A percentile compares a stretch with the other conserved stretches of the same genome.
Conservation (phyloP, 2,888 invertebrate genomes). For the Tribolium freemani region DNA sequence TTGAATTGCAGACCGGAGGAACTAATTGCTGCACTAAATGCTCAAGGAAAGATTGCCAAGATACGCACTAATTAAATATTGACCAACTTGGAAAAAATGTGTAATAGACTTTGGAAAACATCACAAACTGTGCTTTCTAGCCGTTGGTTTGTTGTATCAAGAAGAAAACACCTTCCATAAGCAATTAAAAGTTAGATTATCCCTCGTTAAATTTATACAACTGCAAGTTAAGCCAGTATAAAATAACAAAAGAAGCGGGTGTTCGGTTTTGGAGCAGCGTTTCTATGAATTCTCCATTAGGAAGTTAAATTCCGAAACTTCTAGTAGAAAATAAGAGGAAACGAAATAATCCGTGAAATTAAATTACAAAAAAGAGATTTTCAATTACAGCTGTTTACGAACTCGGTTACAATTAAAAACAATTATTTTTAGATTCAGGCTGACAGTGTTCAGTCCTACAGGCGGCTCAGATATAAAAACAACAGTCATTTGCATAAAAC, state of each 20-base stretch:
- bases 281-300: slow-evolving; percentile 36
- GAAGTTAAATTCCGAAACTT: slow-evolving; percentile 39
- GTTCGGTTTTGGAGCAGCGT: slow-evolving; percentile 13
- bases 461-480: slow-evolving; percentile 49
- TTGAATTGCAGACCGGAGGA: background rate
- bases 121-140: too few relatives aligned
- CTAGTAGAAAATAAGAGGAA: slow-evolving; percentile 39
- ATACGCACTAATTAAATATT: background rate
- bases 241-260: slow-evolving; percentile 17
- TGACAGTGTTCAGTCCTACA: slow-evolving; percentile 43
- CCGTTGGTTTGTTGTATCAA: background rate
- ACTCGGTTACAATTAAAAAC: slow-evolving; percentile 53
- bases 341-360: slow-evolving; percentile 46
- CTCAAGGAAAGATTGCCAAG: background rate
- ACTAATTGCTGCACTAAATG: background rate
- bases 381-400: slow-evolving; percentile 52
- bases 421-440: slow-evolving; percentile 52
- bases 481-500: slow-evolving; percentile 53
- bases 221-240: slow-evolving; percentile 16
- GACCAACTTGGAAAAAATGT: too few relatives aligned
- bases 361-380: slow-evolving; percentile 47
- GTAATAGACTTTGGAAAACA: too few relatives aligned
- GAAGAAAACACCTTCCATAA: slow-evolving; percentile 2
- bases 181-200: slow-evolving; percentile 33
- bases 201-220: slow-evolving; percentile 9